phyloP scores from a whole-genome alignment of 2,888 invertebrate species.

The Crocallis elinguaria region DNA sequence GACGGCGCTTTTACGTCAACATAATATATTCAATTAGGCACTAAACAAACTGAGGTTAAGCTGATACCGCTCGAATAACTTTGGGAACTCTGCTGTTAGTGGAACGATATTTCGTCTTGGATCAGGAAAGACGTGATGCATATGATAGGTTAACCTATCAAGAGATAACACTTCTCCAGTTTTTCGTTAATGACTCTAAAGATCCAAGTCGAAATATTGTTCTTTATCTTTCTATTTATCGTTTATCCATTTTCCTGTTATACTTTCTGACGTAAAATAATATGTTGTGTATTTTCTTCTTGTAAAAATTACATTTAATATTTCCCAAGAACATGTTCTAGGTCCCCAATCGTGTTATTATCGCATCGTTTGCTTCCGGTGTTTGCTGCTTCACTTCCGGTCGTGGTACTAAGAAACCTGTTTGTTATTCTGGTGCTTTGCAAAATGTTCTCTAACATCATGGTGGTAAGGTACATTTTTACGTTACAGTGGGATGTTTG shows the following conservation, averaged over 20 bases:
- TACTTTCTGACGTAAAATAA: not conserved
- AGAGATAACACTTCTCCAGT: no score
- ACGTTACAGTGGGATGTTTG: not conserved
- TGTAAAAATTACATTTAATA: slow-evolving; percentile 9
- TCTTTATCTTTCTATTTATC: no score
- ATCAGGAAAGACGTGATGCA: no score
- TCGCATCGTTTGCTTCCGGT: slow-evolving; percentile 40
- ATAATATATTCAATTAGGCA: slow-evolving; percentile 31
- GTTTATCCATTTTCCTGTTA: no score
- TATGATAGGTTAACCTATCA: no score
- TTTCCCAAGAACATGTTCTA: slow-evolving; percentile 25
- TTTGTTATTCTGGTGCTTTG: not conserved
- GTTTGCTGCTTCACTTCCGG: slow-evolving; percentile 46
- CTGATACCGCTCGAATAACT: slow-evolving; percentile 16
- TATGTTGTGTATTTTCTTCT: not conserved
- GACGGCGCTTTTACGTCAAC: slow-evolving; percentile 31
- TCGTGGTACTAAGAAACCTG: slow-evolving; percentile 15
- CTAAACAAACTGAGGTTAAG: slow-evolving; percentile 25
- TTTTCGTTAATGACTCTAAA: no score
- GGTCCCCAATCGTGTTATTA: slow-evolving; percentile 21
- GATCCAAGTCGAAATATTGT: no score
- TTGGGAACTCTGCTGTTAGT: slow-evolving; percentile 1
- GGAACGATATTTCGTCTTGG: slow-evolving; percentile 7
- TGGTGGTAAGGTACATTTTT: slow-evolving; percentile 1
- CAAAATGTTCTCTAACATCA: slow-evolving; percentile 10